Conservation (phyloP, 2,113 vertebrate genomes). For the Ardeotis arabs region DNA sequence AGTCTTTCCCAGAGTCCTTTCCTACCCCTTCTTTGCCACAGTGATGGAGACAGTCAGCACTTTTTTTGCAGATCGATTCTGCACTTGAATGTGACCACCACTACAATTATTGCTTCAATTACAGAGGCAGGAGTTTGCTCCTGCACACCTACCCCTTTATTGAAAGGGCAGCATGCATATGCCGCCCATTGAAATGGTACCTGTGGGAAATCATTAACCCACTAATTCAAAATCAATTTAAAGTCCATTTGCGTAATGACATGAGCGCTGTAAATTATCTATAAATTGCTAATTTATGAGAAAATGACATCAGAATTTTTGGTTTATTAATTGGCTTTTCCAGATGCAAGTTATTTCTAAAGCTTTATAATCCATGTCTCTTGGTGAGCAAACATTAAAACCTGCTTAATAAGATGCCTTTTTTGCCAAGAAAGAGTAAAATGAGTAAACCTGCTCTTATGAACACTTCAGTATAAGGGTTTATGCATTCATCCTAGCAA, state of each 20-base stretch:
- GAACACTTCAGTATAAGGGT: conserved; percentile 29
- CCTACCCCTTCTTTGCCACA: neutral
- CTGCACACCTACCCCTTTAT: conserved; percentile 36
- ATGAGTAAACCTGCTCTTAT: conserved; percentile 3
- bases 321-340: conserved; percentile 58
- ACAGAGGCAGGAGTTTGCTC: conserved; percentile 32
- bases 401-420: neutral
- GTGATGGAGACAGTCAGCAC: conserved; percentile 48
- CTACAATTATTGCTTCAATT: conserved; percentile 66
- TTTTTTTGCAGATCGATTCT: conserved; percentile 62
- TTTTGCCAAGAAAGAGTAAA: conserved; percentile 33
- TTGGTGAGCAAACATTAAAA: conserved; percentile 26
- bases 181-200: conserved; percentile 34
- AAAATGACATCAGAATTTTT: conserved; percentile 62
- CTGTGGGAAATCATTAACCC: conserved; percentile 71
- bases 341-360: conserved; percentile 33
- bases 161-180: neutral
- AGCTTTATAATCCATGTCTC: conserved; percentile 18
- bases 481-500: conserved; percentile 43
- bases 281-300: conserved; percentile 73
- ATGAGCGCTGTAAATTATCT: conserved; percentile 67
- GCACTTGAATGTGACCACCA: conserved; percentile 55
- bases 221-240: conserved; percentile 81
- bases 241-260: conserved; percentile 79
- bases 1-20: neutral